Evolutionary conservation across 2,797 vertebrate species (phyloP).

Genomic region (Gorsachius magnificus): DNA sequence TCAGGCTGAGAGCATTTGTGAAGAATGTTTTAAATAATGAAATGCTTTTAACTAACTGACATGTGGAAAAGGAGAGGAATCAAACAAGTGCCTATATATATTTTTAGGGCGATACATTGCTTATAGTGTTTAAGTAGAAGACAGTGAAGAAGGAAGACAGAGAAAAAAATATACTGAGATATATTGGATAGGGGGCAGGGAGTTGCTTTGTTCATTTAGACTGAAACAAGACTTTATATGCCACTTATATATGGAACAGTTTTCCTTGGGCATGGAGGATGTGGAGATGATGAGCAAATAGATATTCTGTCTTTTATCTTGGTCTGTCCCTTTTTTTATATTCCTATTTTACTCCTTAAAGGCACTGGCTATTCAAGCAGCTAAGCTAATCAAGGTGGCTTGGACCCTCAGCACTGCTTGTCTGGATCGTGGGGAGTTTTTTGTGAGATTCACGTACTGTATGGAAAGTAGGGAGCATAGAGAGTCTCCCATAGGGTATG

Average conservation of each 20-base stretch:
- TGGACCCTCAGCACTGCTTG: neutral
- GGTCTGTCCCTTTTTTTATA: neutral
- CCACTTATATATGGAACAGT: neutral
- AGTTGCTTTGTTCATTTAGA: neutral
- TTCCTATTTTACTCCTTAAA: neutral
- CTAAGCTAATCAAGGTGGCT: neutral
- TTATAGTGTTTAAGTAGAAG: neutral
- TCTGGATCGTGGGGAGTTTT: neutral
- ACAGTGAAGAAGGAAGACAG: neutral
- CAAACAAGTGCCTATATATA: neutral
- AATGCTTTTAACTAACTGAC: neutral
- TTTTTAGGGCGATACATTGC: neutral
- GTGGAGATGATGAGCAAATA: neutral
- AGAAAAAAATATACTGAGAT: neutral
- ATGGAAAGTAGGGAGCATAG: neutral
- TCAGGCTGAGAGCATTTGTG: neutral
- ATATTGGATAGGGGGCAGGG: neutral
- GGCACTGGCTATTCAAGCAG: neutral
- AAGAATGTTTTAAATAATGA: neutral
- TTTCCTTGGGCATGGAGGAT: neutral
- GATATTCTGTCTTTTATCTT: neutral
- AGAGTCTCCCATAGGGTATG: neutral
- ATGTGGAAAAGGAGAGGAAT: neutral
- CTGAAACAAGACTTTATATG: neutral
- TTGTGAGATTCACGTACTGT: neutral